Percentiles rank a stretch among this genome's conserved stretches.
Evolutionary conservation across 2,797 vertebrate species (phyloP).

Genomic region (Enteromius mattozi): DNA sequence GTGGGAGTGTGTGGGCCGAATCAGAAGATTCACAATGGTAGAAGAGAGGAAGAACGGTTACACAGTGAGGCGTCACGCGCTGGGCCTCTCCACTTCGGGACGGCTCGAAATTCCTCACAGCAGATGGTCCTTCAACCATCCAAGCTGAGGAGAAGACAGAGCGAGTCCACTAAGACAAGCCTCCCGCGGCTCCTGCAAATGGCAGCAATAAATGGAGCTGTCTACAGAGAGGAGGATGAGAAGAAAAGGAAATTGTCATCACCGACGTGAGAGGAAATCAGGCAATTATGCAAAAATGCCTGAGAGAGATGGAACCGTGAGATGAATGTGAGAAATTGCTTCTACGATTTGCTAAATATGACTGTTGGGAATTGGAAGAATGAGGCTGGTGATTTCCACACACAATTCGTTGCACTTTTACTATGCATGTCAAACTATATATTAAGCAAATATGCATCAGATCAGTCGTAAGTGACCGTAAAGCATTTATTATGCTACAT

Average conservation of each 20-base stretch:
- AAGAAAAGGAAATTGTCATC: conserved; percentile 47
- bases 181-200: conserved; percentile 59
- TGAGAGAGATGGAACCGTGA: conserved; percentile 32
- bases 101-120: conserved; percentile 50
- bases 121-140: conserved; percentile 61
- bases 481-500: neutral
- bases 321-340: conserved; percentile 24
- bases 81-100: conserved; percentile 43
- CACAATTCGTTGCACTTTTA: conserved; percentile 2
- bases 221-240: conserved; percentile 36
- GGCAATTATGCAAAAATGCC: conserved; percentile 30
- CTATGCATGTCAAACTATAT: neutral
- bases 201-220: conserved; percentile 51
- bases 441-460: neutral
- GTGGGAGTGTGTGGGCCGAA: conserved; percentile 59
- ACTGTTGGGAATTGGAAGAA: conserved; percentile 6
- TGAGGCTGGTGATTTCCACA: neutral
- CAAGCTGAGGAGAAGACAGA: conserved; percentile 55
- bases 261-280: conserved; percentile 24
- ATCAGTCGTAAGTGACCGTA: neutral
- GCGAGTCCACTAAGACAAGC: conserved; percentile 46
- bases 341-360: conserved; percentile 11
- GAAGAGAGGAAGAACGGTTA: conserved; percentile 30
- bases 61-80: conserved; percentile 15
- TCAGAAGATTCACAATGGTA: conserved; percentile 24